phyloP scores from a whole-genome alignment of 2,797 vertebrate species.

The Mallotus villosus region DNA sequence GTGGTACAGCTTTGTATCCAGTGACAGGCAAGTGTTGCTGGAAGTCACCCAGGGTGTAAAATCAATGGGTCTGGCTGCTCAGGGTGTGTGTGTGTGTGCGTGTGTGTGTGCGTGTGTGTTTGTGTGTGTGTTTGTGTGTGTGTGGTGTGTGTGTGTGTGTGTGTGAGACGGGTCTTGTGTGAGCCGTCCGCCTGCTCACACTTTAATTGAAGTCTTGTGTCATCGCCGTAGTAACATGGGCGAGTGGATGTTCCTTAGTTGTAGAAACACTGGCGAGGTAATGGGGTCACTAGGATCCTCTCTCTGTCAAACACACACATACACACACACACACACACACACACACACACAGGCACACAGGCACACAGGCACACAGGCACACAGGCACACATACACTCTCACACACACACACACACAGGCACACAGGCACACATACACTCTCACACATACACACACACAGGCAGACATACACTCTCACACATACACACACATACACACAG shows the following conservation, averaged over 20 bases:
- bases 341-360: neutral
- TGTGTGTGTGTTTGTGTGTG: too few species aligned
- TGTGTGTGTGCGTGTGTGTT: neutral
- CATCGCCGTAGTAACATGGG: conserved; percentile 35
- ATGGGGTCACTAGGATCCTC: conserved; percentile 34
- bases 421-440: too few species aligned
- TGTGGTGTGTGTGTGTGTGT: too few species aligned
- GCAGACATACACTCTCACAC: too few species aligned
- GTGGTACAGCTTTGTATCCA: conserved; percentile 43
- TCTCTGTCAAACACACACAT: neutral
- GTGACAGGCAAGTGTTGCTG: conserved; percentile 60
- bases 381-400: neutral
- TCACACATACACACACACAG: too few species aligned
- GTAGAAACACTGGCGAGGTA: conserved; percentile 40
- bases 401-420: neutral
- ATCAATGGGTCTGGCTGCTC: conserved; percentile 49
- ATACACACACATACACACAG: too few species aligned
- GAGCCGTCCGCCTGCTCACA: conserved; percentile 30
- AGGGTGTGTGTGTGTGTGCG: conserved; percentile 21
- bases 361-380: neutral
- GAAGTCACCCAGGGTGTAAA: conserved; percentile 39
- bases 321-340: neutral
- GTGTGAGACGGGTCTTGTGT: neutral
- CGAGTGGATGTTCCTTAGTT: conserved; percentile 34
- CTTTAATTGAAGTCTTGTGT: conserved; percentile 54